These are phyloP conservation scores for Cololabis saira DNA, from an alignment of 2,113 vertebrate species.

Conservation along the genomic window DNA sequence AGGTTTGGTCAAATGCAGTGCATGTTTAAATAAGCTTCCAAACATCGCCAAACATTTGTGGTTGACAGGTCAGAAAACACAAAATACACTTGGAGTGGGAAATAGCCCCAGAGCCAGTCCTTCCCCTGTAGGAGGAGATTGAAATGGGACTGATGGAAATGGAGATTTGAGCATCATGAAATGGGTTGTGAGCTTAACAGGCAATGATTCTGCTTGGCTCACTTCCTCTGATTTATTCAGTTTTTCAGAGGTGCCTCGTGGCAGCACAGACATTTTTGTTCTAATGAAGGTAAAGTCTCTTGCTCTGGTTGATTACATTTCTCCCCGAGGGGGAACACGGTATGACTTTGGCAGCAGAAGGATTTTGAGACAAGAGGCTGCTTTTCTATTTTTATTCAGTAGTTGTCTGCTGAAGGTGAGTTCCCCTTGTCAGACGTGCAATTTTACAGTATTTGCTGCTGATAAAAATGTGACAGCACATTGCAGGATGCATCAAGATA, in stretches of 20 bases:
- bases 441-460: slow-evolving; percentile 19
- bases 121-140: slow-evolving; percentile 60
- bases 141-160: slow-evolving; percentile 25
- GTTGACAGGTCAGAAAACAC: slow-evolving; percentile 33
- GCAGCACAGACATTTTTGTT: background rate
- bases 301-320: slow-evolving; percentile 4
- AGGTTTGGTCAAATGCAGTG: background rate
- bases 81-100: slow-evolving; percentile 42
- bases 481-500: slow-evolving; percentile 6
- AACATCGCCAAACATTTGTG: slow-evolving; percentile 7
- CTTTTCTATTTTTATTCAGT: slow-evolving; percentile 17
- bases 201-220: background rate
- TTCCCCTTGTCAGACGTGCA: background rate
- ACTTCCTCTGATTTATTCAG: slow-evolving; percentile 7
- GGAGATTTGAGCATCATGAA: slow-evolving; percentile 35
- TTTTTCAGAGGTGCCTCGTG: slow-evolving; percentile 30
- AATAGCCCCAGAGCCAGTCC: slow-evolving; percentile 51
- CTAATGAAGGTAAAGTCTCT: slow-evolving; percentile 9
- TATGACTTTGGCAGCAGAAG: slow-evolving; percentile 1
- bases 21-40: slow-evolving; percentile 2
- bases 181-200: slow-evolving; percentile 15
- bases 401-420: slow-evolving; percentile 5
- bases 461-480: slow-evolving; percentile 18
- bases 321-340: slow-evolving; percentile 7
- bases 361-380: background rate